Evolutionary conservation across 2,888 invertebrate species (phyloP).

Genomic region (Cheilosia vulpina): DNA sequence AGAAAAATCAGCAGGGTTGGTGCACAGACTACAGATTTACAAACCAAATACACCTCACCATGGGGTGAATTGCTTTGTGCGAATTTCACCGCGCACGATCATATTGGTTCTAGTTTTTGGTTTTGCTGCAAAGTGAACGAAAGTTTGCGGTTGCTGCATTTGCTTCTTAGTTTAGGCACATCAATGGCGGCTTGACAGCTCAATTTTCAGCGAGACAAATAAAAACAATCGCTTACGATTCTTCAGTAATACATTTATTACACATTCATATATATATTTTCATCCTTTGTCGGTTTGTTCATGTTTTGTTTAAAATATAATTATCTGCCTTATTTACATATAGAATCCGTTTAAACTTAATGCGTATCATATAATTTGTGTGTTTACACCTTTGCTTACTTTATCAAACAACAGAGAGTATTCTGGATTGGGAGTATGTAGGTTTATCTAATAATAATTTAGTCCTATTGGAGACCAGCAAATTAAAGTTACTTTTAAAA

Average conservation of each 20-base stretch:
- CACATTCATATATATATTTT: conserved; percentile 7
- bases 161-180: too few species aligned
- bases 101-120: too few species aligned
- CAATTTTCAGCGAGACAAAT: not conserved
- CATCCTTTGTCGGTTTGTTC: conserved; percentile 32
- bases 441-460: conserved; percentile 25
- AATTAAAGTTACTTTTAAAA: conserved; percentile 17
- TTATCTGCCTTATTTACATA: conserved; percentile 62
- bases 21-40: too few species aligned
- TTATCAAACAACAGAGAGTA: conserved; percentile 53
- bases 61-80: too few species aligned
- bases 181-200: not conserved
- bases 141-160: too few species aligned
- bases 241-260: conserved; percentile 65
- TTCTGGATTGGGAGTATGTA: conserved; percentile 35
- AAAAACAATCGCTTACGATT: not conserved
- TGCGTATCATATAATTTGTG: conserved; percentile 25
- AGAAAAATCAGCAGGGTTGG: too few species aligned
- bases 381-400: conserved; percentile 13
- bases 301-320: conserved; percentile 55
- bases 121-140: too few species aligned
- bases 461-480: conserved; percentile 48
- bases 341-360: conserved; percentile 68
- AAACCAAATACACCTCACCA: too few species aligned
- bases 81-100: too few species aligned